Percentiles rank a stretch among this genome's conserved stretches.
Evolutionary conservation across 1,140 invertebrate species (phyloP).

Genomic region (Hypothenemus hampei): DNA sequence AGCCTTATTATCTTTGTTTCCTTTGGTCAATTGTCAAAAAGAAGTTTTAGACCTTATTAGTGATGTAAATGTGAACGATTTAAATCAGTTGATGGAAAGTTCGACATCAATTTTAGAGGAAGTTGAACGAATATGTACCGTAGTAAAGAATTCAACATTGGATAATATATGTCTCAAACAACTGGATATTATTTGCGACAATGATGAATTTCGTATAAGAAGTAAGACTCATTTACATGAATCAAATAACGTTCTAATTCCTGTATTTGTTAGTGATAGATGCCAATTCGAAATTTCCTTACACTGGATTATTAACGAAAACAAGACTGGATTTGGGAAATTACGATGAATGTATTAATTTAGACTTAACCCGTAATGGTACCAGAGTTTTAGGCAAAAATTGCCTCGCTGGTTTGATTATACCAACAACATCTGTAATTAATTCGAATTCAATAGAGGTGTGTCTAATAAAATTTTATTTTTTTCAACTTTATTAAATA

Average conservation of each 20-base stretch:
- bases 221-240: slow-evolving; percentile 2
- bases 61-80: no score
- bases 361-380: slow-evolving; percentile 13
- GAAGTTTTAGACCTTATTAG: no score
- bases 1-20: no score
- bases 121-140: not conserved
- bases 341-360: slow-evolving; percentile 31
- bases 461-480: no score
- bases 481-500: no score
- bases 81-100: no score
- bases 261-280: slow-evolving; percentile 29
- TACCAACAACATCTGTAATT: slow-evolving; percentile 17
- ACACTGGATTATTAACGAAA: slow-evolving; percentile 21
- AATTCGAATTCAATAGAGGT: no score
- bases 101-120: no score
- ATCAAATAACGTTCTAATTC: not conserved
- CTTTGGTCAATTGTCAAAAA: no score
- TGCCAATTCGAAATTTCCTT: slow-evolving; percentile 29
- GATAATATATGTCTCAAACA: slow-evolving; percentile 3
- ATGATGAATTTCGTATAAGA: not conserved
- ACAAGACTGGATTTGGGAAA: slow-evolving; percentile 22
- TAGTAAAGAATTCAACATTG: not conserved
- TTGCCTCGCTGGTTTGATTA: slow-evolving; percentile 14
- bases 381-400: slow-evolving; percentile 27
- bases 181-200: slow-evolving; percentile 1